Evolutionary conservation across 2,888 invertebrate species (phyloP), one percentile per base, ranked within the genome.

Genomic region (Parelbella ahira): DNA sequence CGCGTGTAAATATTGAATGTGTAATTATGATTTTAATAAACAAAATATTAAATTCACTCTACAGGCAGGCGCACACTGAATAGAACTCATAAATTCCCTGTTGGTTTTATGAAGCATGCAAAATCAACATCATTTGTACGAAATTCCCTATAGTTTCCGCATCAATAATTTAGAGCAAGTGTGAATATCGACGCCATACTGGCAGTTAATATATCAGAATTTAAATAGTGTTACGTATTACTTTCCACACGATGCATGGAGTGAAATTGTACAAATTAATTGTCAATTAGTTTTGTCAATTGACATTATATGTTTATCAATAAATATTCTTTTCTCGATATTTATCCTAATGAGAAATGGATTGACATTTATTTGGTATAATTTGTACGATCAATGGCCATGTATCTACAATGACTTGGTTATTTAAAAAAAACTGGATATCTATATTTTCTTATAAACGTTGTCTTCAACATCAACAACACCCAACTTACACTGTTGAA

Each of bases 71-170:
- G n/a, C n/a, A n/a, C n/a, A 33, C 20, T 13, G 25, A 33, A 41
- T 42, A 28, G 7, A 28, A 34, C 18, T 28, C 21, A 33, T 34
- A 21, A 21, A 41, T 27, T 20, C 8, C 28, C 34, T 4, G 15
- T 8, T 11, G 21, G 5, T 20, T 42, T 28, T 34, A 42, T 28
- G 34, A 42, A 33, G 33, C 41, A 34, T 28, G 41, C 20, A 28
- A 37, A 42, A 42, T 42, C 33, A 42, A 34, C 33, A 34, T 42
- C 28, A 34, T 42, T 42, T 41, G 41, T 41, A 27, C 20, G 20
- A 21, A 27, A 41, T 41, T 34, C 33, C 41, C 41, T 10, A 41
- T 19, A 33, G 41, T 41, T 41, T 13, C 20, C 21, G 34, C 41
- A 21, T 34, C 41, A 34, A 33, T 41, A 34, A 41, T 41, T 41